Evolutionary conservation across 2,888 invertebrate genomes (phyloP), one percentile per base, ranked within the genome.

Genomic region (Habroteleia sp.): DNA sequence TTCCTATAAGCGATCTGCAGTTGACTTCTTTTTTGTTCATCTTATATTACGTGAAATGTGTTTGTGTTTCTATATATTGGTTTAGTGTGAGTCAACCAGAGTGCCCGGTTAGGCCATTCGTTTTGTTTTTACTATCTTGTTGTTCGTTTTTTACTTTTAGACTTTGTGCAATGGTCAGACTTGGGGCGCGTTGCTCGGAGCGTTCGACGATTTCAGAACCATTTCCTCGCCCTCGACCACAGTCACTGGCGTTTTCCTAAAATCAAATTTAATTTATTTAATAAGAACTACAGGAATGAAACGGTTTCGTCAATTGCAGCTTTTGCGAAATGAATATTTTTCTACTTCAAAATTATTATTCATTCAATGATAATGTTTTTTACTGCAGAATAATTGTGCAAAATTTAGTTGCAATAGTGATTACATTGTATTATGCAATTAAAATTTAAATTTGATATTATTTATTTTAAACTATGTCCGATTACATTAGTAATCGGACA

Each of bases 141-240:
- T 23, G 11, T 46, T 54, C 11, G 33, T 60, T 37, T 58, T 23
- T 14, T 23, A 14, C 13, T 33, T 63, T 63, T 58, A 56, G 3
- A 52, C 50, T 46, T 71, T 52, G 48, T 68, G 69, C 54, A 50
- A 23, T 42, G 62, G 78, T 88, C 84, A 86, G 76, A 86, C 85
- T 76, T 86, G 84, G 46, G 86, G 83, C 35, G 84, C 75, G 11
- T 80, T 83, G 8, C 78, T 65, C 11, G 80, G 56, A 4, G 25
- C 25, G 7, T 74, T 79, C 17, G 75, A 65, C 2, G 74, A 60
- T 56, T 79, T 82, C 48, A 85, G 66, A 1, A 82, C 82, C 74
- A 85, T 80, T 79, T 90, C 90, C 76, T 90, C 90, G 17, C 86
- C 88, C 31, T 86, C 85, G 14, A 81, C 79, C 63, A 85, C 79